Conservation (phyloP, 2,888 invertebrate species). For the Ennomos fuscantarius region DNA sequence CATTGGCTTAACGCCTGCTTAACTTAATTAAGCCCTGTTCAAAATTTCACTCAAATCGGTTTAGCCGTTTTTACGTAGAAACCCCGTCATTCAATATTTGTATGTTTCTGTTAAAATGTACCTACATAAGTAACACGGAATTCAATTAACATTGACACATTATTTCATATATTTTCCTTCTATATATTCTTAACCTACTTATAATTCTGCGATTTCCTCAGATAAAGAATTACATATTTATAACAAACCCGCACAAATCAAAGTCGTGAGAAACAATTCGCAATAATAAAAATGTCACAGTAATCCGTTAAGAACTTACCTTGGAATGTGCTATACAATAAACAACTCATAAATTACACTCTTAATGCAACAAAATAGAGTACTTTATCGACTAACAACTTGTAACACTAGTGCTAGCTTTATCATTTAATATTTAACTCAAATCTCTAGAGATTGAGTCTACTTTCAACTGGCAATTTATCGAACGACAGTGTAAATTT, state of each 20-base stretch:
- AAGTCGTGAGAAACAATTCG: constrained; percentile 74
- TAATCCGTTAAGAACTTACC: constrained; percentile 51
- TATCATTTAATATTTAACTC: constrained; percentile 28
- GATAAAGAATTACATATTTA: constrained; percentile 35
- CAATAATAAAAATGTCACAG: constrained; percentile 73
- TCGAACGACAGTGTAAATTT: constrained; percentile 5
- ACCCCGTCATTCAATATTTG: no score
- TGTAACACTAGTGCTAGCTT: neutral
- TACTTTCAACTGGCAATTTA: constrained; percentile 13
- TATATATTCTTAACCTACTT: constrained; percentile 13
- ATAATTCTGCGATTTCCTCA: constrained; percentile 20
- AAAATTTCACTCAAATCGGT: no score
- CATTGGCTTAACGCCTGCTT: no score
- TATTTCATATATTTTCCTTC: constrained; percentile 1
- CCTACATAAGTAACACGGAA: no score
- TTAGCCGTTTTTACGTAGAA: no score
- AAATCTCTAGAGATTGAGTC: neutral
- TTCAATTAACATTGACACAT: no score
- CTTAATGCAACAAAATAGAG: constrained; percentile 34
- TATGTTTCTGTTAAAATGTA: no score
- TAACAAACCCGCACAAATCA: constrained; percentile 37
- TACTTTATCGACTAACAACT: constrained; percentile 39
- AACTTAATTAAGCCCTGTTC: no score
- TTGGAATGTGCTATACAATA: constrained; percentile 33
- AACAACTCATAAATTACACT: neutral